Conservation (phyloP, 35 echinoderm and acorn worm genomes). For the Apostichopus japonicus region DNA sequence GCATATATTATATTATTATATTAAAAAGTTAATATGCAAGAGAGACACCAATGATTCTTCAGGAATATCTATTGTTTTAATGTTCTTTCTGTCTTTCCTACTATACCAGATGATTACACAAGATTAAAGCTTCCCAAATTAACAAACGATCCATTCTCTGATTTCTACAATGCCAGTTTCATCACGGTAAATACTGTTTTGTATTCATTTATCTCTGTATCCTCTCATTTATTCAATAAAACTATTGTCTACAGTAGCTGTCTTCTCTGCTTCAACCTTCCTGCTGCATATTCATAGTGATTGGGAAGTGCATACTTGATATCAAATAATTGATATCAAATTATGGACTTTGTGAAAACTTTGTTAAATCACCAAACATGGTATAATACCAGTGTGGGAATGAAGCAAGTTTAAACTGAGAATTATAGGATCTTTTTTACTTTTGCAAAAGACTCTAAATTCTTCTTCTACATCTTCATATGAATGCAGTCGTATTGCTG, state of each 20-base stretch:
- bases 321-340: not conserved
- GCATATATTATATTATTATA: too few species aligned
- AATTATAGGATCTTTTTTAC: too few species aligned
- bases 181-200: slow-evolving; percentile 47
- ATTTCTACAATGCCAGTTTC: slow-evolving; percentile 80
- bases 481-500: too few species aligned
- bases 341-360: not conserved
- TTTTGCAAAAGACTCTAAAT: too few species aligned
- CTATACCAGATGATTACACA: slow-evolving; percentile 67
- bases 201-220: too few species aligned
- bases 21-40: too few species aligned
- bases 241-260: not conserved
- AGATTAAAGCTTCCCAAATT: slow-evolving; percentile 52
- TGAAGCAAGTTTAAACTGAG: too few species aligned
- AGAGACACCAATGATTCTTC: too few species aligned
- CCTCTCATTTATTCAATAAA: not conserved
- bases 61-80: not conserved
- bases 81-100: not conserved
- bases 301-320: too few species aligned
- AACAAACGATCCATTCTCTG: slow-evolving; percentile 50
- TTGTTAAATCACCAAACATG: too few species aligned
- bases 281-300: not conserved
- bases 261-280: not conserved
- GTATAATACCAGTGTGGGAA: too few species aligned
- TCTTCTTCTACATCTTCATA: too few species aligned